Conservation (phyloP, 2,797 vertebrate genomes). For the Zenarchopterus dispar region DNA sequence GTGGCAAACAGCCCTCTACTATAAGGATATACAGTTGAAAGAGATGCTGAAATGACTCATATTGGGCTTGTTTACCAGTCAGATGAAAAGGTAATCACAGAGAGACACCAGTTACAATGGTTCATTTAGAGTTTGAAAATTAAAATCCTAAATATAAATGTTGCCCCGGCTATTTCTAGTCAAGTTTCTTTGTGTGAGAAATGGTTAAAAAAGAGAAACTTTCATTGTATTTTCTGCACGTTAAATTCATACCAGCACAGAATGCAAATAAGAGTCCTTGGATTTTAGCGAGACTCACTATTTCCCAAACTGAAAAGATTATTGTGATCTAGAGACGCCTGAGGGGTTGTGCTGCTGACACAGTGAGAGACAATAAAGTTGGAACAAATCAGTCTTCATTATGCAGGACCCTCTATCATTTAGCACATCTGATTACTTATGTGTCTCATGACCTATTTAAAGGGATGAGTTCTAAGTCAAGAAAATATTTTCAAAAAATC, state of each 20-base stretch:
- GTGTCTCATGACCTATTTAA: no score
- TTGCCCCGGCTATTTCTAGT: neutral
- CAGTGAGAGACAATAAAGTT: neutral
- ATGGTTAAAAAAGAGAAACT: neutral
- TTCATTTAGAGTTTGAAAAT: neutral
- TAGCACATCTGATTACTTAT: no score
- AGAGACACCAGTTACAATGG: neutral
- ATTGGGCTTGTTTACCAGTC: no score
- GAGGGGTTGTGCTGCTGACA: neutral
- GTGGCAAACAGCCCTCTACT: no score
- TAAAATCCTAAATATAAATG: conserved; percentile 1
- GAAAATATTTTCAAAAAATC: no score
- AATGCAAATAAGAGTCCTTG: no score
- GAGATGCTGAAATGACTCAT: no score
- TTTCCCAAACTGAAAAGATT: neutral
- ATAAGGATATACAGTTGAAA: no score
- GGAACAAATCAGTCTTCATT: neutral
- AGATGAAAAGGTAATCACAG: no score
- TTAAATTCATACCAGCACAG: neutral
- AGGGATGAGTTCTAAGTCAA: no score
- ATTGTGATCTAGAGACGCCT: neutral
- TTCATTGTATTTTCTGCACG: neutral
- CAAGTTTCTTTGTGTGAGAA: neutral
- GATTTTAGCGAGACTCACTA: neutral
- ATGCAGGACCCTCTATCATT: no score